Base-by-base conservation (phyloP, 2,113 vertebrate genomes). In the Percina caprodes region DNA sequence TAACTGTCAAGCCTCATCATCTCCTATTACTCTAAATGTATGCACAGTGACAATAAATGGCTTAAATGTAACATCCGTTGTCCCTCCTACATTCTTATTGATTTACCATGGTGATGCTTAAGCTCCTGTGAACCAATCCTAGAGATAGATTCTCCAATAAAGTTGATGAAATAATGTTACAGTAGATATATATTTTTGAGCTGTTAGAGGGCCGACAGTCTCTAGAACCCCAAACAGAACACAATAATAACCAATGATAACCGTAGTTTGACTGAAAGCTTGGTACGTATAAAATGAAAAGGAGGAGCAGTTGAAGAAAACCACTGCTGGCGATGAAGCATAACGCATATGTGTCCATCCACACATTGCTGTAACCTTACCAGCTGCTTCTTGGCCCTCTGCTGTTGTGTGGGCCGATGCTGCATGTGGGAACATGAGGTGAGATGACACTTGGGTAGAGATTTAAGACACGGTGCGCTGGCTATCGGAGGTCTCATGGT, bases 391-490 rank as follows among this genome's bases (percentile, higher is more conserved):
- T 66, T 30, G 18, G 46, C 59, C 56, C 62, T 62, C 60, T 70
- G 75, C 70, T 86, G 85, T 87, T 86, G 39, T 42, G 39, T 39
- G 69, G 65, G 72, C 58, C 24, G 4, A 70, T 54, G 16, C 39
- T 58, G 77, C n/a, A 1, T 62, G 66, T 69, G 81, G 60, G 74
- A 90, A 89, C 87, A 91, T 67, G 76, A 80, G 89, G 77, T 77
- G 63, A 81, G 79, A 71, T 89, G 91, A 91, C 89, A 79, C 80
- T 6, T 48, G 73, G 83, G 79, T 82, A 79, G 68, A 87, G 87
- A 88, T 87, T 84, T 76, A 85, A 91, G 89, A 92, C 76, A 91
- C 59, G 89, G 65, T 89, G 92, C 84, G 75, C 81, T 90, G 92
- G 77, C 89, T 89, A 68, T 74, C 35, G 21, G 74, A 61, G 74